Evolutionary conservation across 2,797 vertebrate species (phyloP), one percentile per base, ranked within the genome.

Genomic region (Linurgus olivaceus): DNA sequence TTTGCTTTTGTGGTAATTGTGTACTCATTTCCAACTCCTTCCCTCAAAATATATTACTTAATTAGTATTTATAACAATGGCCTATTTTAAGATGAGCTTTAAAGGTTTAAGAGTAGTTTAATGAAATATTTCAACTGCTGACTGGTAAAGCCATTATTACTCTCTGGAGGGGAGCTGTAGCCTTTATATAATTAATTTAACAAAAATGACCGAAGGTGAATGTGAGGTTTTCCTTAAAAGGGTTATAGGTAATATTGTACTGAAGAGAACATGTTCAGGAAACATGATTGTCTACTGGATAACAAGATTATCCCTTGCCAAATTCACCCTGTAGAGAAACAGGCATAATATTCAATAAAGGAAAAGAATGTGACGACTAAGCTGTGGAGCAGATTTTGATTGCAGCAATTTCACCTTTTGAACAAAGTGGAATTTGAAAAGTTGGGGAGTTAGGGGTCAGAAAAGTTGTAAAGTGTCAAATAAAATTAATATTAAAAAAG

Each of bases 51-150:
- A 86, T 88, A 88, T 92, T 86, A 79, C 76, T 96, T 96, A 97
- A 97, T 96, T 92, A 95, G 72, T 93, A 95, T 95, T 95, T 97
- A 89, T 95, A 96, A 91, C 59, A 91, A 90, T 91, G 54, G 40
- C 68, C 95, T 88, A 68, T 83, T 91, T 90, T 94, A 80, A 76
- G 86, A 94, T 79, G 68, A 33, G 33, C 37, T 91, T 94, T 74
- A 95, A 95, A 89, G 80, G 54, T 80, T 81, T 85, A 61, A 96
- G 67, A 72, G 86, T 47, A 55, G 83, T 67, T 97, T 87, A 95
- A 74, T 78, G 86, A 89, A 95, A 83, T 87, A 72, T 94, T 96
- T 95, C 86, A 90, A 18, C 79, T 88, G 35, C 78, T 93, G 84
- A 63, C 67, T 83, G 65, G 51, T 75, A 61, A 82, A 90, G 74